Conservation (phyloP, 2,797 vertebrate species). For the Galaxias olidus region DNA sequence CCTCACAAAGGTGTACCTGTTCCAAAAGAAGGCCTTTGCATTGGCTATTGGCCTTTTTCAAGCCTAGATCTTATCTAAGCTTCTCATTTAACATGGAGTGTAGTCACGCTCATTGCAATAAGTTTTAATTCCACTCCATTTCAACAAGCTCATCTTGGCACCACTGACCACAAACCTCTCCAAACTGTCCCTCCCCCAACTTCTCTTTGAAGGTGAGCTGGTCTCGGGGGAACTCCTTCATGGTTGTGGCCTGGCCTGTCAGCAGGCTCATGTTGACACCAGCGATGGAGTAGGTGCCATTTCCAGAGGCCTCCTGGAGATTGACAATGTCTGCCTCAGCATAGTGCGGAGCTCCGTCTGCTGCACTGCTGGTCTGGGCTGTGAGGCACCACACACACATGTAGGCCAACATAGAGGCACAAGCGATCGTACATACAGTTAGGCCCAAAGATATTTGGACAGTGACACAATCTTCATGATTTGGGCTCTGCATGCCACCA, state of each 20-base stretch:
- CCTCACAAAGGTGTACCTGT: constrained; percentile 97
- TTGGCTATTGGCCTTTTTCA: not conserved
- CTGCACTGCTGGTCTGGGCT: constrained; percentile 51
- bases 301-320: constrained; percentile 84
- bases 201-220: constrained; percentile 94
- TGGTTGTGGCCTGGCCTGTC: constrained; percentile 83
- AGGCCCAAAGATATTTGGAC: no score
- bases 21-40: constrained; percentile 21
- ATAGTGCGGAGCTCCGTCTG: constrained; percentile 89
- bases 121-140: constrained; percentile 7
- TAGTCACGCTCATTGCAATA: not conserved
- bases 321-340: constrained; percentile 95
- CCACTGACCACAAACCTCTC: constrained; percentile 77
- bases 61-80: no score
- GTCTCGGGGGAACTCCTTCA: constrained; percentile 92
- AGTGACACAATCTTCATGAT: no score
- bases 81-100: constrained; percentile 19
- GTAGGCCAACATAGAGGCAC: not conserved
- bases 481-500: no score
- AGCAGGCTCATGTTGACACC: constrained; percentile 88
- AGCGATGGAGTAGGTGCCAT: constrained; percentile 86
- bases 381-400: constrained; percentile 26
- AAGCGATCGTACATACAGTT: not conserved
- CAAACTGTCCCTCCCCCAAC: constrained; percentile 96
- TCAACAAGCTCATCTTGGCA: no score